Conservation (phyloP, 2,797 vertebrate genomes). For the Xerus rutilus region DNA sequence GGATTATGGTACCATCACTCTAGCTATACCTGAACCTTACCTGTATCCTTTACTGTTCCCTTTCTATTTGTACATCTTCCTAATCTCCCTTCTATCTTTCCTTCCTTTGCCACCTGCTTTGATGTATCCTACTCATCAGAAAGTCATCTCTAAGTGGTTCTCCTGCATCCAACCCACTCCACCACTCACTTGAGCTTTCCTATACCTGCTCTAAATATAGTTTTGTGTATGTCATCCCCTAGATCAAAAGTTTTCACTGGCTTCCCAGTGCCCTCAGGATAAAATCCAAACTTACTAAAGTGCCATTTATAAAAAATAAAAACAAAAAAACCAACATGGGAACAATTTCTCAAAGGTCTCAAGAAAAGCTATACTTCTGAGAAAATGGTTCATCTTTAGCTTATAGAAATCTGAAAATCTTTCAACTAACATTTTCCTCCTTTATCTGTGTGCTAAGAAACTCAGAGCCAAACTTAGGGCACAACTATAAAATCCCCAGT, state of each 20-base stretch:
- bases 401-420: conserved; percentile 53
- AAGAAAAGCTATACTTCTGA: conserved; percentile 40
- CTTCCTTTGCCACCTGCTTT: not conserved
- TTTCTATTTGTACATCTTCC: not conserved
- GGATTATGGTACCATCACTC: conserved; percentile 27
- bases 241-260: conserved; percentile 48
- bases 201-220: conserved; percentile 50
- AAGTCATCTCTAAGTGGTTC: conserved; percentile 28
- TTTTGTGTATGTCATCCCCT: conserved; percentile 38
- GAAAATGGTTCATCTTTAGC: conserved; percentile 51
- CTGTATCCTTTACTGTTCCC: not conserved
- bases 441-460: conserved; percentile 41
- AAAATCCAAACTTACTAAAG: conserved; percentile 70
- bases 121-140: not conserved
- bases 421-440: not conserved
- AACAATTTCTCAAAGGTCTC: conserved; percentile 55
- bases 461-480: not conserved
- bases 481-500: not conserved
- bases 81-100: not conserved
- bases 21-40: not conserved
- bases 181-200: not conserved
- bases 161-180: not conserved
- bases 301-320: conserved; percentile 45
- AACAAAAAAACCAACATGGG: not conserved
- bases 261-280: conserved; percentile 31